A percentile compares a stretch with the other conserved stretches of the same genome.
Evolutionary conservation across 2,888 invertebrate species (phyloP).

Genomic region (Aphidoletes aphidimyza): DNA sequence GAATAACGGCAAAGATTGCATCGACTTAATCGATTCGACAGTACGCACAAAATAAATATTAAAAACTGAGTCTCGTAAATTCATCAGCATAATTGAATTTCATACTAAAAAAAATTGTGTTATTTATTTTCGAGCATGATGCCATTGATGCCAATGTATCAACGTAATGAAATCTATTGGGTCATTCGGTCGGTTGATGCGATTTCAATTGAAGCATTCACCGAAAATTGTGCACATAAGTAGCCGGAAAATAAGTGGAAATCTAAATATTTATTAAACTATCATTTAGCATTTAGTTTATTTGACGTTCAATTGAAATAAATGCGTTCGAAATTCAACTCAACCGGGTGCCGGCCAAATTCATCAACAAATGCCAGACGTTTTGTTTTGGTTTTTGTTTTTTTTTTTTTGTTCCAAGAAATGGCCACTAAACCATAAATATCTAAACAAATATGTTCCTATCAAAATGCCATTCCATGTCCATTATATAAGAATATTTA

Average conservation of each 20-base stretch:
- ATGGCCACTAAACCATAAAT: conserved; percentile 34
- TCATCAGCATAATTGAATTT: conserved; percentile 32
- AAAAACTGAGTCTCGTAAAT: neutral
- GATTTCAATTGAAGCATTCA: neutral
- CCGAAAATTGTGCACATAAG: neutral
- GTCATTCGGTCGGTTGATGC: conserved; percentile 1
- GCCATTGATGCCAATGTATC: neutral
- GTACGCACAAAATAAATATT: neutral
- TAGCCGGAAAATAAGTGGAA: neutral
- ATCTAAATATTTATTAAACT: conserved; percentile 4
- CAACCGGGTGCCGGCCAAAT: neutral
- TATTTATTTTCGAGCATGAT: neutral
- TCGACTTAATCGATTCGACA: neutral
- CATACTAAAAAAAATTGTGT: neutral
- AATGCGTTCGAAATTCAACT: conserved; percentile 13
- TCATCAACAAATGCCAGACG: too few species aligned
- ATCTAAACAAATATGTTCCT: neutral
- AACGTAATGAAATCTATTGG: conserved; percentile 4
- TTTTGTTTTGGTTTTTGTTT: too few species aligned
- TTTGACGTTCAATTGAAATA: conserved; percentile 12
- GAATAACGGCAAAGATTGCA: neutral
- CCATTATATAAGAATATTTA: conserved; percentile 20
- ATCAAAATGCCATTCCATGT: conserved; percentile 24
- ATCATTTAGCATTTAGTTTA: neutral
- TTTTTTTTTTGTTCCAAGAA: conserved; percentile 26